Conservation (phyloP, 2,797 vertebrate genomes). For the Pogoniulus pusillus region DNA sequence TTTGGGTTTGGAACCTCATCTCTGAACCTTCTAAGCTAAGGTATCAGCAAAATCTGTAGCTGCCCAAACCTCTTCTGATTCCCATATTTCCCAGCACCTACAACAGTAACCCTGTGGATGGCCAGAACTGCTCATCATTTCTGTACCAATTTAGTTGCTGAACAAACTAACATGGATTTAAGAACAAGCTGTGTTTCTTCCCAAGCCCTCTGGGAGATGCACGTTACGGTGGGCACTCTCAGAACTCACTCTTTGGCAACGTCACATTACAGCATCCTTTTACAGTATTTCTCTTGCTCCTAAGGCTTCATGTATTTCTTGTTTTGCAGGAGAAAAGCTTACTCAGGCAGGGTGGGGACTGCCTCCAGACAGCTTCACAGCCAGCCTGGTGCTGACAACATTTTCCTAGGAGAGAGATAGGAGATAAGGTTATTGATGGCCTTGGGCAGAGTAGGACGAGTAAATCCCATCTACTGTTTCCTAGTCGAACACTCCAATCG, state of each 20-base stretch:
- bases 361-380: background rate
- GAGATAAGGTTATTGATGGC: slow-evolving; percentile 8
- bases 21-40: background rate
- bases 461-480: background rate
- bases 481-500: background rate
- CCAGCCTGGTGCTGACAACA: background rate
- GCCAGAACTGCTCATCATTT: background rate
- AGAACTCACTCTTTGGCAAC: background rate
- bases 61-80: rapidly evolving
- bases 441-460: background rate
- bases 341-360: background rate
- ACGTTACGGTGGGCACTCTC: background rate
- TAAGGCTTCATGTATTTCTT: slow-evolving; percentile 1
- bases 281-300: background rate
- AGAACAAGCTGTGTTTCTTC: background rate
- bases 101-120: background rate
- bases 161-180: background rate
- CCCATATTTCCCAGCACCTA: background rate
- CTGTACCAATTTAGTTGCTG: background rate
- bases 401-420: background rate
- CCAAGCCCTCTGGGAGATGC: background rate
- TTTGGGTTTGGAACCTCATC: background rate
- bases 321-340: slow-evolving; percentile 24
- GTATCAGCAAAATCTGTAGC: background rate
- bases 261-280: background rate